A percentile compares a stretch with the other conserved stretches of the same genome.
These are phyloP conservation scores for Pipistrellus kuhlii DNA, from an alignment of 2,797 vertebrate genomes.

Conservation along the genomic window DNA sequence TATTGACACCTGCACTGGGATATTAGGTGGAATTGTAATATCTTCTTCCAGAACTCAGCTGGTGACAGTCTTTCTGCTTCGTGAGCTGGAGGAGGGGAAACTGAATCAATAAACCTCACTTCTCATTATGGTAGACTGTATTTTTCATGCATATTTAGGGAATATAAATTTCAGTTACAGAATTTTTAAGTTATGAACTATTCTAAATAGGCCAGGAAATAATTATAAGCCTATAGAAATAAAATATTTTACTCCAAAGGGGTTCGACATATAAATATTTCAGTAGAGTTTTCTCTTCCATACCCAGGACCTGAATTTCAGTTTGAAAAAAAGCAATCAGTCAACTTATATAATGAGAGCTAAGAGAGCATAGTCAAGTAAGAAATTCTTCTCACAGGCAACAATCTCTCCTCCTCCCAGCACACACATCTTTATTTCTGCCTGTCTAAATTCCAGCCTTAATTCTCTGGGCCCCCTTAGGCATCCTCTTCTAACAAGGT, in stretches of 20 bases:
- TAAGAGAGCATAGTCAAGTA: conserved; percentile 25
- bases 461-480: not conserved
- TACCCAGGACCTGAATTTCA: conserved; percentile 35
- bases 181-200: conserved; percentile 15
- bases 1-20: not conserved
- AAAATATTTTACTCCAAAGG: not conserved
- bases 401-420: not conserved
- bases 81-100: conserved; percentile 14
- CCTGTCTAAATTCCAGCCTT: not conserved
- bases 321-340: not conserved
- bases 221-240: conserved; percentile 34
- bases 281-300: conserved; percentile 8
- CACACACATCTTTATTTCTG: not conserved
- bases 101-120: conserved; percentile 47
- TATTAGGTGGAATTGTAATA: not conserved
- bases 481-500: not conserved
- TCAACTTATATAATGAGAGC: conserved; percentile 15
- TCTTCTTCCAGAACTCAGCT: conserved; percentile 14
- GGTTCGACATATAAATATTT: conserved; percentile 48
- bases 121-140: conserved; percentile 18
- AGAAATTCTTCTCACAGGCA: not conserved
- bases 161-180: conserved; percentile 25
- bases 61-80: not conserved
- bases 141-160: conserved; percentile 26
- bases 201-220: conserved; percentile 45